Conservation (phyloP, 2,797 vertebrate species). For the Champsocephalus gunnari region DNA sequence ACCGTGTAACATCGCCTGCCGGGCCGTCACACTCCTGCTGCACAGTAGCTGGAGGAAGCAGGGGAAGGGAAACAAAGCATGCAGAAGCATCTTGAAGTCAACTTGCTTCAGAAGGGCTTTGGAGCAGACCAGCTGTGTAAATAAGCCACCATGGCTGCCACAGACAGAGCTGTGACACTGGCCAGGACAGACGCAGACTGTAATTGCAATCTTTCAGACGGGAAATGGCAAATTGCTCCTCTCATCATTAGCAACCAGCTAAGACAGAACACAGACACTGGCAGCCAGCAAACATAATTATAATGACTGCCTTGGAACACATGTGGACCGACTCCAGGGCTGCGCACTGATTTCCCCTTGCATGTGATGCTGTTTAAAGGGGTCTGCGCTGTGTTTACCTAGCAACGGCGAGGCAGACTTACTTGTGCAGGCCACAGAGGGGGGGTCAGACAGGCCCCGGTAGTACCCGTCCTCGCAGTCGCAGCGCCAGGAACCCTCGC, state of each 20-base stretch:
- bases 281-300: slow-evolving; percentile 74
- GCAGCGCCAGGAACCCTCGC: slow-evolving; percentile 95
- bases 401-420: slow-evolving; percentile 79
- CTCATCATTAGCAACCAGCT: slow-evolving; percentile 80
- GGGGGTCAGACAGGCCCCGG: slow-evolving; percentile 92
- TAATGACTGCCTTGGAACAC: slow-evolving; percentile 61
- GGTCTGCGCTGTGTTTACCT: slow-evolving; percentile 38
- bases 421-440: slow-evolving; percentile 96
- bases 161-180: slow-evolving; percentile 59
- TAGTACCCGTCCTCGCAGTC: slow-evolving; percentile 99
- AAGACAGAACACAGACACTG: slow-evolving; percentile 70
- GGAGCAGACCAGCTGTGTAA: slow-evolving; percentile 70
- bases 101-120: slow-evolving; percentile 54
- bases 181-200: slow-evolving; percentile 74
- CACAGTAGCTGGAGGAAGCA: slow-evolving; percentile 39
- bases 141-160: slow-evolving; percentile 77
- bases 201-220: slow-evolving; percentile 80
- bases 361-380: slow-evolving; percentile 54
- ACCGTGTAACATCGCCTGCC: slow-evolving; percentile 26
- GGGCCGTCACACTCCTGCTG: slow-evolving; percentile 13
- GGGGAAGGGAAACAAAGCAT: not conserved
- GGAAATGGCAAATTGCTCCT: slow-evolving; percentile 83
- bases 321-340: slow-evolving; percentile 45
- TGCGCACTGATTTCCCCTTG: not conserved
- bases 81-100: slow-evolving; percentile 47